phyloP scores from a whole-genome alignment of 2,888 invertebrate genomes.

The Xestia sexstrigata region DNA sequence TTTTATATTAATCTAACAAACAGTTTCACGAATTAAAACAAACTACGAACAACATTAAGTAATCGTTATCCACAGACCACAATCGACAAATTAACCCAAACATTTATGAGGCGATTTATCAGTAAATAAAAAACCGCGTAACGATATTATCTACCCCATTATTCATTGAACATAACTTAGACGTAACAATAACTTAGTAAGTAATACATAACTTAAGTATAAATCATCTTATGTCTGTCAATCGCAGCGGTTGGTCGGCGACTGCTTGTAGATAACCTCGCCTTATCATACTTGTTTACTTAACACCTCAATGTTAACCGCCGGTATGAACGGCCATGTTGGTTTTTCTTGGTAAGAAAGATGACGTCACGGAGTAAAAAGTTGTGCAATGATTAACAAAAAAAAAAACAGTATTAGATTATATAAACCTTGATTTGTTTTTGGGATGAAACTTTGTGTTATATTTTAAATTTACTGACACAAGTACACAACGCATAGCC shows the following conservation, averaged over 20 bases:
- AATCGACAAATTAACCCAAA: background rate
- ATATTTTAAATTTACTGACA: background rate
- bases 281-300: constrained; percentile 85
- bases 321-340: constrained; percentile 64
- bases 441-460: background rate
- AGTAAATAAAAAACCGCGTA: background rate
- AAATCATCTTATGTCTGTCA: constrained; percentile 63
- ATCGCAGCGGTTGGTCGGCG: constrained; percentile 72
- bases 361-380: constrained; percentile 28
- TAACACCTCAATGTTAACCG: constrained; percentile 72
- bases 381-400: background rate
- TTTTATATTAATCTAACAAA: background rate
- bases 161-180: constrained; percentile 8
- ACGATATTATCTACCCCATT: background rate
- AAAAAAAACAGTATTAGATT: background rate
- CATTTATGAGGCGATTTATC: background rate
- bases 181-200: constrained; percentile 31
- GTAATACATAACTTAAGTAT: constrained; percentile 30
- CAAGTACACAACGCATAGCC: background rate
- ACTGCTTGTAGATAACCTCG: constrained; percentile 84
- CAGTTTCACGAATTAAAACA: background rate
- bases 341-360: background rate
- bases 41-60: background rate
- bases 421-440: background rate
- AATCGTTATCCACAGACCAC: background rate